phyloP scores from a whole-genome alignment of 2,888 invertebrate genomes.

The Cerastis leucographa region DNA sequence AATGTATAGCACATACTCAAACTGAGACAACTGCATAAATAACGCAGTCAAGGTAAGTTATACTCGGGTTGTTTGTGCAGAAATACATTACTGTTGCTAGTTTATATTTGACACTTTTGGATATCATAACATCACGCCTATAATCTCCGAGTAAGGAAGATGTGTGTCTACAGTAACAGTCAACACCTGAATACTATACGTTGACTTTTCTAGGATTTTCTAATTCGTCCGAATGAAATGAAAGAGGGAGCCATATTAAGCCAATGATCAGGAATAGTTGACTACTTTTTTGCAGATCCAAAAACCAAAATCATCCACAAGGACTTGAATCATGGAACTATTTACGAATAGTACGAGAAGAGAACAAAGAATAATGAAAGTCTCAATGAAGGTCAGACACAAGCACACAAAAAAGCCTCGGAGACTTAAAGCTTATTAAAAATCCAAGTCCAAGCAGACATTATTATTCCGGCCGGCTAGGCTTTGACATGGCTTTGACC shows the following conservation, averaged over 20 bases:
- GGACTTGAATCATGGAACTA: background rate
- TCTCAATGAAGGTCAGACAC: background rate
- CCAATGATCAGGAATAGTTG: background rate
- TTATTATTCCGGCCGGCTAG: slow-evolving; percentile 74
- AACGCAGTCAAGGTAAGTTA: slow-evolving; percentile 28
- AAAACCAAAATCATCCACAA: background rate
- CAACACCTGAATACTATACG: too few species aligned
- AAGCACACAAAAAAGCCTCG: slow-evolving; percentile 11
- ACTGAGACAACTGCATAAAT: slow-evolving; percentile 39
- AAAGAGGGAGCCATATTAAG: background rate
- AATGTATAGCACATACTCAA: slow-evolving; percentile 18
- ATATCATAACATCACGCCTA: background rate
- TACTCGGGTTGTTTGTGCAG: slow-evolving; percentile 12
- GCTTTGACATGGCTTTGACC: slow-evolving; percentile 86
- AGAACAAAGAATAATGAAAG: background rate
- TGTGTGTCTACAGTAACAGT: background rate
- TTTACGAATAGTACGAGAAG: background rate
- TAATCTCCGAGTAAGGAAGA: background rate
- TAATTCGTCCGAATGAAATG: too few species aligned
- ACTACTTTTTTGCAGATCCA: background rate
- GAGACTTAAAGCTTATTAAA: slow-evolving; percentile 47
- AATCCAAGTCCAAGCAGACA: slow-evolving; percentile 54
- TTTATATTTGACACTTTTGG: background rate
- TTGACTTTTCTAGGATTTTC: too few species aligned
- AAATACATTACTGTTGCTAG: slow-evolving; percentile 12